Base-by-base conservation (phyloP, 2,888 invertebrate genomes). In the Drosophila recens region DNA sequence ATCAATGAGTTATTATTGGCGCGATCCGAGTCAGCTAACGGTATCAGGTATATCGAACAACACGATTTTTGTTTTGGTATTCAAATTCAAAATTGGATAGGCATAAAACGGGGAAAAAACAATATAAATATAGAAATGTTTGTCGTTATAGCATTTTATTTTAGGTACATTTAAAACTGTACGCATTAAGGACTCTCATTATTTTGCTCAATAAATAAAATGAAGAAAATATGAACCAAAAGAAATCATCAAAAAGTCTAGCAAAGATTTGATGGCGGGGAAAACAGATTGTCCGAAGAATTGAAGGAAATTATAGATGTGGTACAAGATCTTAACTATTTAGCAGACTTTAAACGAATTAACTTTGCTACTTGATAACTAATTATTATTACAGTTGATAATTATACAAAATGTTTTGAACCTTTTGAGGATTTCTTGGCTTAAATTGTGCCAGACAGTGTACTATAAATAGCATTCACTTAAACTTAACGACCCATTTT, bases 1-100 rank as follows among this genome's bases (percentile, higher is more conserved):
- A 95, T 94, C 93, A 95, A 93, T 90, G 95, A 95, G 94, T 95
- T 95, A 94, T 94, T 95, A 94, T 95, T 95, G 92, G 95, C 95
- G 78, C 90, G 91, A 92, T 93, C 93, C 89, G 92, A 92, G 87
- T 92, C 92, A 90, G 92, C 92, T 92, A 80, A 86, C 75, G 40
- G 46, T 40, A 58, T 57, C 46, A 36, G 46, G 56, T 49, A 38
- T 59, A 63, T 61, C 67, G 62, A 75, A 71, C 70, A 79, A 78
- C 67, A 79, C 79, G 75, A 72, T 79, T 61, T 75, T 67, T 75
- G 73, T 27, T 30, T 69, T 83, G 74, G 69, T 74, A 75, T 70
- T 72, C 71, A 79, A 77, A 85, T 77, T 36, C 38, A 58, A 48
- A 82, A 82, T 76, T 80, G 84, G 84, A 79, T 74, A 80, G 80